phyloP scores from a whole-genome alignment of 2,113 vertebrate species.

The Perca flavescens region DNA sequence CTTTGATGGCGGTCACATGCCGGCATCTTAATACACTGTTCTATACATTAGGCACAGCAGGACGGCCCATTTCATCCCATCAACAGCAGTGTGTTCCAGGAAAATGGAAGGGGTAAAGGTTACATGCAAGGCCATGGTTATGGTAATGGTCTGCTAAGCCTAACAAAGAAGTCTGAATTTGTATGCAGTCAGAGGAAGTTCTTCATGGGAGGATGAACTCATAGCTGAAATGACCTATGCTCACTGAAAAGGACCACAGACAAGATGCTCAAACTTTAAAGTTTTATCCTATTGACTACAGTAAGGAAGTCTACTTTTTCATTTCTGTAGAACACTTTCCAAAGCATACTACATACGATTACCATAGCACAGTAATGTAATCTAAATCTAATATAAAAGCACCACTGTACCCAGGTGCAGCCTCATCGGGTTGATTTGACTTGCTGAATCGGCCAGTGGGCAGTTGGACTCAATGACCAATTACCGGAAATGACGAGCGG shows the following conservation, averaged over 20 bases:
- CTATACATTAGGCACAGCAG: background rate
- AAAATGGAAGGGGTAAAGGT: constrained; percentile 8
- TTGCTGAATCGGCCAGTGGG: too few species aligned
- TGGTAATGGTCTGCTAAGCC: constrained; percentile 28
- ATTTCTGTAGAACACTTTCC: too few species aligned
- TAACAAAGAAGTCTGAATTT: background rate
- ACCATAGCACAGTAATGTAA: too few species aligned
- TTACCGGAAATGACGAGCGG: too few species aligned
- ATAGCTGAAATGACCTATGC: background rate
- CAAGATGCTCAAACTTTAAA: background rate
- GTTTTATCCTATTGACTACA: background rate
- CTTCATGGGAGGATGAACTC: constrained; percentile 14
- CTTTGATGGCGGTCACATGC: constrained; percentile 13
- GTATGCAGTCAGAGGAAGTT: constrained; percentile 8
- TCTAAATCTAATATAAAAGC: background rate
- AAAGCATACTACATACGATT: too few species aligned
- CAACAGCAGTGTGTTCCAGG: background rate
- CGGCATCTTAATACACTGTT: background rate
- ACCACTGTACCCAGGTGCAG: background rate
- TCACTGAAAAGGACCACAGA: constrained; percentile 3
- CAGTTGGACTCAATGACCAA: too few species aligned
- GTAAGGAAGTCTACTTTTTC: background rate
- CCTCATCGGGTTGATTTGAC: background rate
- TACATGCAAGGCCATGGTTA: background rate
- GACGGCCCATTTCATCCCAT: background rate